Evolutionary conservation across 2,888 invertebrate species (phyloP).

Genomic region (Hydropsyche betteni): DNA sequence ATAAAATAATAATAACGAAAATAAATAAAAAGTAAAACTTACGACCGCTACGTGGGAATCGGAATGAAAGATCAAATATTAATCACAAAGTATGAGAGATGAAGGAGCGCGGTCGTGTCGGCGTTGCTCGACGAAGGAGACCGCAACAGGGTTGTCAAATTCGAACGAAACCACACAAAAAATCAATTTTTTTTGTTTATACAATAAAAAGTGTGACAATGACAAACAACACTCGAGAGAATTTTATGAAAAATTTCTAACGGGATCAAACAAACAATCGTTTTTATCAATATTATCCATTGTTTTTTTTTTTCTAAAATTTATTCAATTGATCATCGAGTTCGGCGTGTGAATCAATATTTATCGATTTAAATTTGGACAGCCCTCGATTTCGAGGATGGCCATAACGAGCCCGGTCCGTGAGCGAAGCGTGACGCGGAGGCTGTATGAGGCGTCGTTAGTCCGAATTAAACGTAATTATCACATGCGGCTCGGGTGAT

Average conservation of each 20-base stretch:
- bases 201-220: no score
- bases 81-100: conserved; percentile 45
- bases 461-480: conserved; percentile 49
- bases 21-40: conserved; percentile 29
- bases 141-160: conserved; percentile 9
- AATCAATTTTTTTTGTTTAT: no score
- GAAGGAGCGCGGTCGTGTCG: conserved; percentile 31
- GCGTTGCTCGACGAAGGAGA: conserved; percentile 29
- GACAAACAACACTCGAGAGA: no score
- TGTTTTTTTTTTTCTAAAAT: no score
- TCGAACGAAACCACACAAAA: no score
- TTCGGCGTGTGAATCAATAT: not conserved
- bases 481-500: conserved; percentile 42
- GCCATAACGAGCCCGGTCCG: conserved; percentile 42
- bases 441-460: conserved; percentile 43
- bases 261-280: no score
- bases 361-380: not conserved
- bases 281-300: no score
- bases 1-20: conserved; percentile 27
- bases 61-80: conserved; percentile 47
- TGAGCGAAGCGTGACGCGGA: conserved; percentile 43
- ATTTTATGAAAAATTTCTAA: no score
- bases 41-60: conserved; percentile 43
- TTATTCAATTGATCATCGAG: no score
- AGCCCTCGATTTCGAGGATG: conserved; percentile 8